Evolutionary conservation across 2,888 invertebrate genomes (phyloP), one percentile per base, ranked within the genome.

Genomic region (Acleris literana): DNA sequence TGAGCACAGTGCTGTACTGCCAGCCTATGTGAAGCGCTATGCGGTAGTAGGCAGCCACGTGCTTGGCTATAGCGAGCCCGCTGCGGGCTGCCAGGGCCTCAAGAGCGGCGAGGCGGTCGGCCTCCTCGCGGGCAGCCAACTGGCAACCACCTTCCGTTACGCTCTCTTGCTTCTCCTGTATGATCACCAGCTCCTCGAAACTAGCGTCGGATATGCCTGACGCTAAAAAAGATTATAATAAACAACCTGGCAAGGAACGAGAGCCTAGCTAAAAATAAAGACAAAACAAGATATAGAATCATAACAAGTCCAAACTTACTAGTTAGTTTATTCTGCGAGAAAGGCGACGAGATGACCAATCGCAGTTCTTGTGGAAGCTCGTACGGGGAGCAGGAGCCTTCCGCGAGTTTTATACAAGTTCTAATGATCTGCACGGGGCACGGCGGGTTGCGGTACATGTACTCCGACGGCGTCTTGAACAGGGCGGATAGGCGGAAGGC

Each of bases 341-440:
- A 73, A 5, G 91, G 86, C 33, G 91, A 89, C 0, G 92, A 85
- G 51, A 92, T 91, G 9, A 96, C 86, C 63, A 94, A 85, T 59
- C 95, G 93, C 77, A 96, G 93, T 75, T 96, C 94, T 55, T 93
- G 89, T 2, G 94, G 94, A 72, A 96, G 81, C 67, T 95, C 94
- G 74, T 94, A 93, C 0, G 95, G 95, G 48, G 93, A 88, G 46
- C 94, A 87, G 5, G 93, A 87, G 3, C 94, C 94, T 80, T 96
- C 95, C 0, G 95, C 95, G 61, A 96, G 79, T 75, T 92, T 93
- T 71, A 94, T 85, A 70, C 95, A 95, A 2, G 95, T 89, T 79
- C 94, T 91, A 54, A 95, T 77, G 49, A 95, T 93, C 76, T 94
- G 93, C 46, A 95, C 88, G 0, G 92, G 92, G 63, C 90, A 91